phyloP scores from a whole-genome alignment of 2,113 vertebrate species.

The Rhabdomys dilectus region DNA sequence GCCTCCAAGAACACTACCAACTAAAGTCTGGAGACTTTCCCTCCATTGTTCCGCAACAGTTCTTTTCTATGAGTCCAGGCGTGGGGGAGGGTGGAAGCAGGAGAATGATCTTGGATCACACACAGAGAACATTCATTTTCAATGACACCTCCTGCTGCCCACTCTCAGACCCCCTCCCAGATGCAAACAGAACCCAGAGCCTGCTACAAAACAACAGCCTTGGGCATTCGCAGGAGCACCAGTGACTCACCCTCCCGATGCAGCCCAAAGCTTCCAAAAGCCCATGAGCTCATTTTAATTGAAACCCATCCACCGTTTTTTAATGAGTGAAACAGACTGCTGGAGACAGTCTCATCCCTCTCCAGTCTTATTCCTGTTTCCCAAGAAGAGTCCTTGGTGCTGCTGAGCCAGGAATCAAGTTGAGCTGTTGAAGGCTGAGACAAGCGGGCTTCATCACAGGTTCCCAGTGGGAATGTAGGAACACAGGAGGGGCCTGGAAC shows the following conservation, averaged over 20 bases:
- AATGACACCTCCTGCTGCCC: constrained; percentile 61
- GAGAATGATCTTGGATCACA: constrained; percentile 46
- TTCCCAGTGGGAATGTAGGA: background rate
- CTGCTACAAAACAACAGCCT: constrained; percentile 68
- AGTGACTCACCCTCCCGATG: constrained; percentile 72
- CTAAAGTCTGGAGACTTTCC: background rate
- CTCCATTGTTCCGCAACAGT: background rate
- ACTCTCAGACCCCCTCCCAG: constrained; percentile 63
- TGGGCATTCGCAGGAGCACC: constrained; percentile 66
- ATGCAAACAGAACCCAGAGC: constrained; percentile 58
- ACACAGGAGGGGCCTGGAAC: background rate
- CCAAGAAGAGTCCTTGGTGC: background rate
- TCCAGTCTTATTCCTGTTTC: background rate
- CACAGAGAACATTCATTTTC: constrained; percentile 64
- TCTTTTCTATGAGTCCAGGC: constrained; percentile 47
- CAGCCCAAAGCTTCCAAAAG: constrained; percentile 46
- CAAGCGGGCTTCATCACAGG: background rate
- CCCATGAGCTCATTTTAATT: constrained; percentile 71
- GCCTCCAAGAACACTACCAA: background rate
- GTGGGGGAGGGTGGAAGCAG: background rate
- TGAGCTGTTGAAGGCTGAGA: background rate
- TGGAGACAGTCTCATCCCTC: background rate
- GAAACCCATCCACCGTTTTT: constrained; percentile 54
- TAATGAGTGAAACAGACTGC: background rate
- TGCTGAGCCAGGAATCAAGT: background rate